Base-by-base conservation (phyloP, 2,888 invertebrate genomes). In the Sphaerophoria rueppellii region DNA sequence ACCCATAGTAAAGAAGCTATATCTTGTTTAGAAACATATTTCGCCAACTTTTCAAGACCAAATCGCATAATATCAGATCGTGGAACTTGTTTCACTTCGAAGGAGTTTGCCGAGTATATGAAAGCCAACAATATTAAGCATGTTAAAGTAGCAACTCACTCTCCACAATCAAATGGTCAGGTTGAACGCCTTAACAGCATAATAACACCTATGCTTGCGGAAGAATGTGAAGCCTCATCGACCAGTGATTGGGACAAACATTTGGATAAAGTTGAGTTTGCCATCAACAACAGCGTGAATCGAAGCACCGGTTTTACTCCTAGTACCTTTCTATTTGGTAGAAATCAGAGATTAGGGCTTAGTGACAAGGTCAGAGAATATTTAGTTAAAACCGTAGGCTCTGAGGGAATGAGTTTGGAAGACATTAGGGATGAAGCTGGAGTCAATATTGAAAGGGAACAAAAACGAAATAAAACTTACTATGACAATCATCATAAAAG, bases 51-150 rank as follows among this genome's bases (percentile, higher is more conserved):
- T 54, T 83, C 82, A 54, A 61, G 48, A 50, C 86, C 89, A 35
- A 79, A 89, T 80, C 89, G 40, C 91, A 91, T 14, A 88, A 89
- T 35, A 88, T 89, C 16, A 91, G 90, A 70, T 91, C 90, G 0
- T 88, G 89, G 4, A 83, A 88, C n/a, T 58, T 73, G 5, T 91
- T 91, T 78, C 6, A 37, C 37, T 6, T 37, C 37, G 70, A 86
- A 52, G 58, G 74, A 6, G 90, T 89, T 65, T 40, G 37, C 9
- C 14, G 12, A 54, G n/a, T 40, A 9, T 9, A 55, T 69, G 37
- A 37, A 4, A 37, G 4, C 4, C 4, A 37, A 4, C 37, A 48
- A 58, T 32, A 50, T 76, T 12, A 46, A 35, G 50, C 70, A 77
- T 55, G 43, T 69, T 6, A 77, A 70, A 14, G 54, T 77, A n/a